A percentile compares a stretch with the other conserved stretches of the same genome.
phyloP scores from a whole-genome alignment of 2,113 vertebrate species.

The Lepus timidus region DNA sequence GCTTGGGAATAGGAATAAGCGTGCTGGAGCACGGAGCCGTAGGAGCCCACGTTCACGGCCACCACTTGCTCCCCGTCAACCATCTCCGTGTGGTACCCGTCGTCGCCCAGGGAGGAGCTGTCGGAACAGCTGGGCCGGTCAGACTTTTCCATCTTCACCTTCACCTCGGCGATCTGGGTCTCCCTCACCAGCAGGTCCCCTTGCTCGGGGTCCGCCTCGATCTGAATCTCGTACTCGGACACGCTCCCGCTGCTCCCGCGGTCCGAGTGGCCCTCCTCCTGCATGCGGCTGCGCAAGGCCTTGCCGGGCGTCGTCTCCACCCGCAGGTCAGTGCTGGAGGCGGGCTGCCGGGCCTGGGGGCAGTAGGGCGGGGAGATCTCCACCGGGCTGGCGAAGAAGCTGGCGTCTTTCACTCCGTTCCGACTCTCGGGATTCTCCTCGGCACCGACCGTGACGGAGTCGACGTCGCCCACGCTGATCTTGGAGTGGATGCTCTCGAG shows the following conservation, averaged over 20 bases:
- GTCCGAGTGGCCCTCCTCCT: conserved; percentile 97
- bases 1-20: conserved; percentile 93
- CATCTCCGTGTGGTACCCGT: conserved; percentile 97
- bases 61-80: conserved; percentile 98
- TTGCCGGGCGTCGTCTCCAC: conserved; percentile 89
- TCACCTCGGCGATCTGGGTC: conserved; percentile 95
- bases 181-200: conserved; percentile 94
- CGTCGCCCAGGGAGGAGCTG: conserved; percentile 97
- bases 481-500: conserved; percentile 98
- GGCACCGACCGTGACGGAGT: conserved; percentile 91
- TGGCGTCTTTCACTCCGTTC: conserved; percentile 95
- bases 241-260: conserved; percentile 95
- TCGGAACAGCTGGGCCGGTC: conserved; percentile 97
- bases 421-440: conserved; percentile 90
- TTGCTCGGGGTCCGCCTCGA: conserved; percentile 95
- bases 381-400: conserved; percentile 96
- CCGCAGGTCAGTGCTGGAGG: conserved; percentile 88
- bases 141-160: conserved; percentile 96
- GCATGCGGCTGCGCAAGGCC: conserved; percentile 88
- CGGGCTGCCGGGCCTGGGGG: conserved; percentile 90
- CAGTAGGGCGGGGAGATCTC: conserved; percentile 98
- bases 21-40: conserved; percentile 94
- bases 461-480: conserved; percentile 93
- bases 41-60: conserved; percentile 96
- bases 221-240: conserved; percentile 96